Conservation (phyloP, 2,797 vertebrate species). For the Eulemur albifrons region DNA sequence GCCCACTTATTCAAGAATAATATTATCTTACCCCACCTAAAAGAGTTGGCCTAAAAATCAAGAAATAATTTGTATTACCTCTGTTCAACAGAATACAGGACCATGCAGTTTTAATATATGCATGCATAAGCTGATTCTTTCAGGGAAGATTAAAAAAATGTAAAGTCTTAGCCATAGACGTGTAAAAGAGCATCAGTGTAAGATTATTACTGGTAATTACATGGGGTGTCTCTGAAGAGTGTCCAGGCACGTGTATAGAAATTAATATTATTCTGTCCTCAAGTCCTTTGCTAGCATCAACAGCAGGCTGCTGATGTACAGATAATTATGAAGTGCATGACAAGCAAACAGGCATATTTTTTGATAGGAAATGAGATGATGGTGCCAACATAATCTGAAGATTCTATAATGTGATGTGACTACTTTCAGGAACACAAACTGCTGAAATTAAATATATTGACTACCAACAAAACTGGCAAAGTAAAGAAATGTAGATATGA, state of each 20-base stretch:
- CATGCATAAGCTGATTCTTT: slow-evolving; percentile 57
- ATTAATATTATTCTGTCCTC: slow-evolving; percentile 69
- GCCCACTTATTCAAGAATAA: background rate
- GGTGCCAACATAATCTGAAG: slow-evolving; percentile 75
- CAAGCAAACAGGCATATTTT: slow-evolving; percentile 80
- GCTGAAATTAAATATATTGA: slow-evolving; percentile 76
- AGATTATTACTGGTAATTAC: slow-evolving; percentile 75
- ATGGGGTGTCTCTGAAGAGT: slow-evolving; percentile 73
- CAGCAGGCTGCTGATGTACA: slow-evolving; percentile 77
- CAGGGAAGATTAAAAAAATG: background rate
- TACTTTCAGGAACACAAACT: slow-evolving; percentile 75
- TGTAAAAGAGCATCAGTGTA: slow-evolving; percentile 53
- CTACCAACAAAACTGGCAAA: slow-evolving; percentile 63
- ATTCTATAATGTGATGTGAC: slow-evolving; percentile 81
- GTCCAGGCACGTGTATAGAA: slow-evolving; percentile 66
- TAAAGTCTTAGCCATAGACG: slow-evolving; percentile 35
- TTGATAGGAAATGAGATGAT: slow-evolving; percentile 80
- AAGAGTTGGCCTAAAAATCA: slow-evolving; percentile 40
- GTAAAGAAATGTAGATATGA: slow-evolving; percentile 57
- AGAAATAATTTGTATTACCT: slow-evolving; percentile 36
- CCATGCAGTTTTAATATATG: background rate
- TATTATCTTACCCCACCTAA: background rate
- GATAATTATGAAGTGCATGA: slow-evolving; percentile 82
- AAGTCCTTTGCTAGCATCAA: slow-evolving; percentile 76
- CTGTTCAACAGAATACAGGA: slow-evolving; percentile 18